Base-by-base conservation (phyloP, 2,797 vertebrate genomes). In the Prionace glauca region DNA sequence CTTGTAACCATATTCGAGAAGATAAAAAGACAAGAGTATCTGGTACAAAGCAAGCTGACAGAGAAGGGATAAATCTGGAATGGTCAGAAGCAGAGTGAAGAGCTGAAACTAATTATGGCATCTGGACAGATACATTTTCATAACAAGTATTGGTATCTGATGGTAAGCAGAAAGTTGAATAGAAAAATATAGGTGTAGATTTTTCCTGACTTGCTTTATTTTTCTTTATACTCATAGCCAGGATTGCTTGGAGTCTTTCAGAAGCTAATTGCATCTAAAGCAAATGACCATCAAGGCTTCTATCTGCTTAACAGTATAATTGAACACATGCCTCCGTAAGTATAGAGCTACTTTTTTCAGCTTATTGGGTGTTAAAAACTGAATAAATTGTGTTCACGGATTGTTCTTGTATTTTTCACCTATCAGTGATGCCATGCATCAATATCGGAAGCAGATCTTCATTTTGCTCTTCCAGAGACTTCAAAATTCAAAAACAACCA, bases 231-330 rank as follows among this genome's bases (percentile, higher is more conserved):
- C 45, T 96, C 97, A 86, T 96, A 99, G 99, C 99, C 99, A 96
- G 99, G 99, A 67, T 97, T 99, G 95, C 97, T 99, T 32, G 99
- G 99, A 96, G 99, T 99, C 96, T 99, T 99, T 97, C 99, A 99
- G 97, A 99, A 99, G 97, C 96, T 99, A 96, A 99, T 99, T 96
- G 99, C 99, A 95, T 99, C 99, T 79, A 99, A 99, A 97, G 98
- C 99, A 96, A 99, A 99, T 3, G 99, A 99, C 97, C 99, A 99
- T 96, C 99, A 99, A 97, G 99, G 99, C 29, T 99, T 99, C 97
- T 99, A 99, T 96, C 98, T 99, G 95, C 98, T 99, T 12, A 99
- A 99, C 97, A 99, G 99, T 96, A 99, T 99, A 96, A 98, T 99
- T 87, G 99, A 99, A 96, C 98, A 99, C 96, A 99, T 99, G 98